Evolutionary conservation across 1,140 invertebrate genomes (phyloP).

Genomic region (Venustaconcha ellipsiformis): DNA sequence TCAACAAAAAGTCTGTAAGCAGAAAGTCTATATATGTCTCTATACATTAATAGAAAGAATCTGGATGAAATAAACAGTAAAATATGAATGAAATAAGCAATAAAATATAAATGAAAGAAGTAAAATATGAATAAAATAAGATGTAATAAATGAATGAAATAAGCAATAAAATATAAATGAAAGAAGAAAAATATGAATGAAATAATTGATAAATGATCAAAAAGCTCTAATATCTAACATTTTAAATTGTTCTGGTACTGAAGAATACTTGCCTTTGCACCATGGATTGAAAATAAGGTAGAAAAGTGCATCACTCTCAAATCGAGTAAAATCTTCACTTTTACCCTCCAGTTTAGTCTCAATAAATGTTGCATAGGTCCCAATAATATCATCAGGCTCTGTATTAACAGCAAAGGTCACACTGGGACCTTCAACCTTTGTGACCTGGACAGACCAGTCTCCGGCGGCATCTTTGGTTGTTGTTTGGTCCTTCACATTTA

Average conservation of each 20-base stretch:
- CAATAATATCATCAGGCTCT: slow-evolving; percentile 39
- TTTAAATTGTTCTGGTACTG: neutral
- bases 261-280: slow-evolving; percentile 75
- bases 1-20: too few species aligned
- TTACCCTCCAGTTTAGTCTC: slow-evolving; percentile 38
- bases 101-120: too few species aligned
- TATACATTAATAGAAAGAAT: too few species aligned
- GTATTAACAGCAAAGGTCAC: slow-evolving; percentile 35
- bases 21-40: too few species aligned
- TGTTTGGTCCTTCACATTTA: slow-evolving; percentile 16
- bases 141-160: too few species aligned
- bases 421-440: slow-evolving; percentile 11
- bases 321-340: slow-evolving; percentile 15
- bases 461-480: neutral
- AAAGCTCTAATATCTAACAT: too few species aligned
- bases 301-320: slow-evolving; percentile 60
- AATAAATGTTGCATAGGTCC: slow-evolving; percentile 43
- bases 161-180: too few species aligned
- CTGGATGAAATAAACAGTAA: too few species aligned
- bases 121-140: too few species aligned
- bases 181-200: too few species aligned
- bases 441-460: slow-evolving; percentile 8
- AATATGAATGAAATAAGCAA: too few species aligned
- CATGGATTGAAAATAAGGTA: slow-evolving; percentile 71
- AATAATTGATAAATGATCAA: too few species aligned